These are phyloP conservation scores for Oscheius myriophilus DNA, from an alignment of 2,888 invertebrate genomes.

Conservation along the genomic window DNA sequence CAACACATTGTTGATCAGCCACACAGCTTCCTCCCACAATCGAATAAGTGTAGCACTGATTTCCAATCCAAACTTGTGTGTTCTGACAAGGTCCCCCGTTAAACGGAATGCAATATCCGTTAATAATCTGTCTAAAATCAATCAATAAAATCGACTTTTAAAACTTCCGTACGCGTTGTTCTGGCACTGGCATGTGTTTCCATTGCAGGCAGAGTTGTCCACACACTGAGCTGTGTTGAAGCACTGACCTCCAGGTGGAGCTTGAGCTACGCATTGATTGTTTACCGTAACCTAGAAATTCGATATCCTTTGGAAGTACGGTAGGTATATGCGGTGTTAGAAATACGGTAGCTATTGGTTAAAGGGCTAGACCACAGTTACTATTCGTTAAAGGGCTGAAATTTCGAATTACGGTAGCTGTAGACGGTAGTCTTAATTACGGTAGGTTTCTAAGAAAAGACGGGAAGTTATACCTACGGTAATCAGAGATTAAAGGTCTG, in stretches of 20 bases:
- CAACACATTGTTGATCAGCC: slow-evolving; percentile 42
- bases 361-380: too few species aligned
- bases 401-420: too few species aligned
- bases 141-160: background rate
- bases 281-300: slow-evolving; percentile 23
- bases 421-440: too few species aligned
- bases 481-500: too few species aligned
- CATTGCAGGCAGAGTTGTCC: slow-evolving; percentile 40
- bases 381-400: too few species aligned
- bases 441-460: too few species aligned
- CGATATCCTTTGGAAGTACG: too few species aligned
- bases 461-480: too few species aligned
- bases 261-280: slow-evolving; percentile 39
- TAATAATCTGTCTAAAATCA: slow-evolving; percentile 37
- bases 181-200: slow-evolving; percentile 35
- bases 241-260: slow-evolving; percentile 41
- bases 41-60: slow-evolving; percentile 41
- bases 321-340: too few species aligned
- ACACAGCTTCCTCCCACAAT: slow-evolving; percentile 43
- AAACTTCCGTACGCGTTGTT: background rate
- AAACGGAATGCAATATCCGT: slow-evolving; percentile 45
- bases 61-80: slow-evolving; percentile 19
- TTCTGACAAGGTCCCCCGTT: slow-evolving; percentile 31
- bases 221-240: slow-evolving; percentile 40
- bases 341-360: background rate